Conservation (phyloP, 1,140 invertebrate species). For the Littorina saxatilis region DNA sequence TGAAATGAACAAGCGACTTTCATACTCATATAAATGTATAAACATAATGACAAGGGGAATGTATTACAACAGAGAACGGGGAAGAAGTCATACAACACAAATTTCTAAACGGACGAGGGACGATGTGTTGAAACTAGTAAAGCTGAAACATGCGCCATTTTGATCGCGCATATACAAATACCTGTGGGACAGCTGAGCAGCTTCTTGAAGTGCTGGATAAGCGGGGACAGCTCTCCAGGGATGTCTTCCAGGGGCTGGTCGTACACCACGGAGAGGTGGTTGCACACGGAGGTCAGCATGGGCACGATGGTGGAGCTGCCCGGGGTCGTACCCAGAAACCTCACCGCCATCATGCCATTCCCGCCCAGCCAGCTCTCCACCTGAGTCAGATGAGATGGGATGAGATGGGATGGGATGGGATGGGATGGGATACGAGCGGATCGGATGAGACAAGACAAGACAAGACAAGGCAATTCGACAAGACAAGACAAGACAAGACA, state of each 20-base stretch:
- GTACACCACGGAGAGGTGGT: slow-evolving; percentile 97
- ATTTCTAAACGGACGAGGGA: no score
- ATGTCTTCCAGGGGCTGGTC: slow-evolving; percentile 94
- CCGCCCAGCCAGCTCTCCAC: slow-evolving; percentile 66
- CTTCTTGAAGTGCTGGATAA: slow-evolving; percentile 97
- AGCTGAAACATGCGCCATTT: no score
- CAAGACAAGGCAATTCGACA: no score
- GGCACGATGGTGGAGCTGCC: slow-evolving; percentile 96
- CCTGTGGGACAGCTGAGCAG: slow-evolving; percentile 78
- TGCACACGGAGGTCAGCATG: slow-evolving; percentile 95
- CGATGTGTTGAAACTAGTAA: no score
- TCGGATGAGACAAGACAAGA: no score
- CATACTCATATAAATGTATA: no score
- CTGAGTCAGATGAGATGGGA: background rate
- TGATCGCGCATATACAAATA: background rate
- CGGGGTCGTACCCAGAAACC: slow-evolving; percentile 97
- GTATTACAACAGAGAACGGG: no score
- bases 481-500: no score
- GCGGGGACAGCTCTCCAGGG: slow-evolving; percentile 95
- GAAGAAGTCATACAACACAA: no score
- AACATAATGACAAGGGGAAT: no score
- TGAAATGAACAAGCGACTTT: no score
- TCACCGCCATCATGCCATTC: slow-evolving; percentile 89
- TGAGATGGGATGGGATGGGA: background rate
- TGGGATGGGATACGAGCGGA: background rate